A percentile compares a stretch with the other conserved stretches of the same genome.
Conservation (phyloP, 2,797 vertebrate genomes). For the Kryptolebias ocellatus region DNA sequence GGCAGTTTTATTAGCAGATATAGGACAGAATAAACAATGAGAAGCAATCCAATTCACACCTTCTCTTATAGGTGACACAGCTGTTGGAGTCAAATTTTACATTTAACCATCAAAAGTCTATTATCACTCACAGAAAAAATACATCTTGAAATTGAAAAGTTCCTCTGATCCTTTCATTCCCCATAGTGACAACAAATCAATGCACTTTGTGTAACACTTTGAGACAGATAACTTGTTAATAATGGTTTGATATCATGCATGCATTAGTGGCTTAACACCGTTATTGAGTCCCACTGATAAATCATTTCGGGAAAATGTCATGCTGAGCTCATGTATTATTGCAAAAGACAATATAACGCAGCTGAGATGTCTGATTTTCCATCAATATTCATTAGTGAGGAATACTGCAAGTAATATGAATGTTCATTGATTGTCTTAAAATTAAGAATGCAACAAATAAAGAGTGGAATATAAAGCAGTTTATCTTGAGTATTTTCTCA, state of each 20-base stretch:
- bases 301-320: slow-evolving; percentile 16
- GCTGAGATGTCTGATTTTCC: neutral
- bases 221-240: slow-evolving; percentile 36
- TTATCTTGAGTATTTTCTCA: neutral
- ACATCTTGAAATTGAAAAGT: slow-evolving; percentile 46
- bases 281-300: slow-evolving; percentile 27
- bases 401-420: slow-evolving; percentile 4
- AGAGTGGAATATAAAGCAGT: neutral
- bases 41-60: slow-evolving; percentile 74
- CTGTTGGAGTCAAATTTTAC: slow-evolving; percentile 70
- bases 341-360: neutral
- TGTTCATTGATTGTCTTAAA: neutral
- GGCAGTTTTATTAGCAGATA: slow-evolving; percentile 35
- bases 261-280: slow-evolving; percentile 24
- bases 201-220: slow-evolving; percentile 39
- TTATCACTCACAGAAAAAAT: slow-evolving; percentile 66
- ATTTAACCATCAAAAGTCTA: slow-evolving; percentile 63
- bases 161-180: slow-evolving; percentile 37
- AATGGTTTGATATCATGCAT: slow-evolving; percentile 40
- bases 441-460: neutral
- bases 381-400: neutral
- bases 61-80: slow-evolving; percentile 68
- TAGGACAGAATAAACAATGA: slow-evolving; percentile 57
- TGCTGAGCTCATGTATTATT: neutral
- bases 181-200: slow-evolving; percentile 58